Evolutionary conservation across 2,797 vertebrate species (phyloP), one percentile per base, ranked within the genome.

Genomic region (Poecilia gillii): DNA sequence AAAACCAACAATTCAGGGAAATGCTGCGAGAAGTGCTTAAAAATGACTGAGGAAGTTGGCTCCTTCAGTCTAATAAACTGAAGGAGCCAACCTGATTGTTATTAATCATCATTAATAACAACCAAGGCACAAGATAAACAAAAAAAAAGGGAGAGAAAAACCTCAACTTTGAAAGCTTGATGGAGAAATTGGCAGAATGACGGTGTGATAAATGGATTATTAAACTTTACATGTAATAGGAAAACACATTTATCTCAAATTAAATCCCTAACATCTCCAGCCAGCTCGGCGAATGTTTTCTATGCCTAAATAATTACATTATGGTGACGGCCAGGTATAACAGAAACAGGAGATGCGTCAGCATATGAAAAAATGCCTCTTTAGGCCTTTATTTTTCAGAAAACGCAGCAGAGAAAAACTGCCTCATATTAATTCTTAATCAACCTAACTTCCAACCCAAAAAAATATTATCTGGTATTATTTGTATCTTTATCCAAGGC

Each of bases 1-100:
- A 93, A 93, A 94, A 92, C 87, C 94, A 94, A 93, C 85, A 33
- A 92, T 47, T 31, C 49, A 36, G 49, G 43, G 75, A 25, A 86
- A 90, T 82, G 83, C 39, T 84, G 80, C 79, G 82, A 82, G 74
- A 84, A 92, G 88, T 66, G 74, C 78, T 90, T 73, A 91, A 80
- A 89, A 91, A 93, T 91, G 85, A 93, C 87, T 28, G 81, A 75
- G 76, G 79, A 72, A 79, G 79, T 84, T 77, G 20, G 73, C 77
- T 92, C 84, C 86, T 89, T 84, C 74, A n/a, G 81, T 80, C 87
- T 91, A 89, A 93, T 73, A 82, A 88, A 86, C 53, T 33, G 33
- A 33, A 33, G 33, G 0, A 33, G 33, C 33, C 33, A 33, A 33
- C 33, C 33, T 33, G 33, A 33, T 33, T 33, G 33, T 33, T 33